These are phyloP conservation scores for Megalops cyprinoides DNA, from an alignment of 2,797 vertebrate species.

Conservation along the genomic window DNA sequence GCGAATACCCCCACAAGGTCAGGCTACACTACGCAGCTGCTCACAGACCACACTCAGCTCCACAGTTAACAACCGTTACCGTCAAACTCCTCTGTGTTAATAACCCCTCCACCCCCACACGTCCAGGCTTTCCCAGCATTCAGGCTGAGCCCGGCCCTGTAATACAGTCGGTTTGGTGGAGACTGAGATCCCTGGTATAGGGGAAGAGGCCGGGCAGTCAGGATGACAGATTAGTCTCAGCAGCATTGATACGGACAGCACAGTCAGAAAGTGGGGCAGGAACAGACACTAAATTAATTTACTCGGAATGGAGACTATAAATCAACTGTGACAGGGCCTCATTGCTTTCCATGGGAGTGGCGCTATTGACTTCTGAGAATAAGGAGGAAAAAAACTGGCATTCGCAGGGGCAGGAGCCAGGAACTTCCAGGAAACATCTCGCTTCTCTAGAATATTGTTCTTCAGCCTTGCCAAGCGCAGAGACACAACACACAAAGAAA, in stretches of 20 bases:
- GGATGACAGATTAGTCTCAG: constrained; percentile 71
- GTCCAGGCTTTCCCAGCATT: not conserved
- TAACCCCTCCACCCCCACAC: too few species aligned
- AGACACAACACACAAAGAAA: constrained; percentile 13
- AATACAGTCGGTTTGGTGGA: constrained; percentile 15
- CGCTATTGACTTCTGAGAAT: constrained; percentile 60
- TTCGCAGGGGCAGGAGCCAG: constrained; percentile 38
- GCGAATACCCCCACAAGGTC: too few species aligned
- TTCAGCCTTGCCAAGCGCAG: not conserved
- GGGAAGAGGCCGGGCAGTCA: constrained; percentile 44
- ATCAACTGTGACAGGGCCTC: constrained; percentile 68
- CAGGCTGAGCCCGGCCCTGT: not conserved
- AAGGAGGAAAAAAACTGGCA: constrained; percentile 38
- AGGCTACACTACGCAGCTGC: not conserved
- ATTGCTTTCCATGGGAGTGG: constrained; percentile 69
- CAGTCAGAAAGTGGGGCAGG: constrained; percentile 56
- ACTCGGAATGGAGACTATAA: constrained; percentile 69
- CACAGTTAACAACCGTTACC: not conserved
- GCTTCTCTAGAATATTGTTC: constrained; percentile 17
- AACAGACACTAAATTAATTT: constrained; percentile 74
- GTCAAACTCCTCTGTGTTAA: not conserved
- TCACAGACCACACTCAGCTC: not conserved
- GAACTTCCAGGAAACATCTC: constrained; percentile 19
- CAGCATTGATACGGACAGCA: constrained; percentile 66
- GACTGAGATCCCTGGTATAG: not conserved